Percentiles rank a stretch among this genome's conserved stretches.
Evolutionary conservation across 2,113 vertebrate genomes (phyloP).

Genomic region (Tiliqua scincoides): DNA sequence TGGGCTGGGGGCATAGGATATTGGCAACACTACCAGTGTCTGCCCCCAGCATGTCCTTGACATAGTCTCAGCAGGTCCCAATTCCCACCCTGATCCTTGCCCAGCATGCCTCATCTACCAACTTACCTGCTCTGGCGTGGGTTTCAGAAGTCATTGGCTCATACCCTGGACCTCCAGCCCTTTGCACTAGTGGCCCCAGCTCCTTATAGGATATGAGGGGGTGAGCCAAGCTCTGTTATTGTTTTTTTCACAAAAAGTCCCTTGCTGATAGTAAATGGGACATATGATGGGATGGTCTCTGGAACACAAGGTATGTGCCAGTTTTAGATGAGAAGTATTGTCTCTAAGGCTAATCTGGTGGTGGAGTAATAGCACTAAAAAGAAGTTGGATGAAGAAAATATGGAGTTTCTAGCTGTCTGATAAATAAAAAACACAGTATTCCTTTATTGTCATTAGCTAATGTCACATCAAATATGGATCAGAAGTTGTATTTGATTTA

Average conservation of each 20-base stretch:
- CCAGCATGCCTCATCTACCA: too few species aligned
- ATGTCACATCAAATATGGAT: slow-evolving; percentile 19
- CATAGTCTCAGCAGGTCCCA: too few species aligned
- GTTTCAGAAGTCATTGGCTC: too few species aligned
- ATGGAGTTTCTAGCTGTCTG: not conserved
- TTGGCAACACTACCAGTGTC: too few species aligned
- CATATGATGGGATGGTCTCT: not conserved
- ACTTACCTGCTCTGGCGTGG: too few species aligned
- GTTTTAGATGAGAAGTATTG: not conserved
- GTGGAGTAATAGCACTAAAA: not conserved
- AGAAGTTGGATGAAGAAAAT: not conserved
- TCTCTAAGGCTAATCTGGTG: not conserved
- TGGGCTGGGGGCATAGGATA: too few species aligned
- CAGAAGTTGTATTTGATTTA: slow-evolving; percentile 6
- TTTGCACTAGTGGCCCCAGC: too few species aligned
- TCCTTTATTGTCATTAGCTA: slow-evolving; percentile 19
- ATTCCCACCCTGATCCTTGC: too few species aligned
- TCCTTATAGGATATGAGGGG: too few species aligned
- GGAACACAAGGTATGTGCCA: not conserved
- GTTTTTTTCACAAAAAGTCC: not conserved
- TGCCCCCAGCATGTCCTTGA: too few species aligned
- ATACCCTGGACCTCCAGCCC: too few species aligned
- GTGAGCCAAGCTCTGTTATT: not conserved
- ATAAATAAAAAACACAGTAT: slow-evolving; percentile 14
- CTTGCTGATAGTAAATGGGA: not conserved